A percentile compares a stretch with the other conserved stretches of the same genome.
phyloP scores from a whole-genome alignment of 2,113 vertebrate species.

The Notarius quadriscutis region DNA sequence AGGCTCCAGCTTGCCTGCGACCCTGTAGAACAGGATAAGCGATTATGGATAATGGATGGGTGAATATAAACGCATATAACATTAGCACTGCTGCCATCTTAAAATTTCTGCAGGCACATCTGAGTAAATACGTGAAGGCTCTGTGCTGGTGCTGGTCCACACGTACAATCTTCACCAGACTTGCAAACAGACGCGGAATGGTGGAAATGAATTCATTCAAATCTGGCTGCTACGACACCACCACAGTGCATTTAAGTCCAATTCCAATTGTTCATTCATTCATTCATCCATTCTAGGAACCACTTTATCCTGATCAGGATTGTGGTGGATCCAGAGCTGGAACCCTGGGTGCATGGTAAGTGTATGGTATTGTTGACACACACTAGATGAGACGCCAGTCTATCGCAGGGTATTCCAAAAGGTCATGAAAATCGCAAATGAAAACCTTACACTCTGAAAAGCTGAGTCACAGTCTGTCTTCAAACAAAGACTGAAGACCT shows the following conservation, averaged over 20 bases:
- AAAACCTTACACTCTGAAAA: conserved; percentile 1
- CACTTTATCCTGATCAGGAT: not conserved
- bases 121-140: not conserved
- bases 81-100: not conserved
- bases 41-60: no score
- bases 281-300: not conserved
- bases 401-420: not conserved
- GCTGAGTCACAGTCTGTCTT: not conserved
- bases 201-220: not conserved
- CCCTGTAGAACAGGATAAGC: no score
- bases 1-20: no score
- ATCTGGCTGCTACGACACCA: not conserved
- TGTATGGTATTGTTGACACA: not conserved
- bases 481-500: not conserved
- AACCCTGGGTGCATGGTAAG: not conserved
- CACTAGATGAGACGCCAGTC: not conserved
- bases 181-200: no score
- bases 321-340: not conserved
- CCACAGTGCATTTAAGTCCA: not conserved
- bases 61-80: not conserved
- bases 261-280: not conserved
- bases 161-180: no score
- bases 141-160: not conserved
- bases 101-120: not conserved
- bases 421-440: not conserved